phyloP scores from a whole-genome alignment of 1,140 invertebrate species.

The Halictus rubicundus region DNA sequence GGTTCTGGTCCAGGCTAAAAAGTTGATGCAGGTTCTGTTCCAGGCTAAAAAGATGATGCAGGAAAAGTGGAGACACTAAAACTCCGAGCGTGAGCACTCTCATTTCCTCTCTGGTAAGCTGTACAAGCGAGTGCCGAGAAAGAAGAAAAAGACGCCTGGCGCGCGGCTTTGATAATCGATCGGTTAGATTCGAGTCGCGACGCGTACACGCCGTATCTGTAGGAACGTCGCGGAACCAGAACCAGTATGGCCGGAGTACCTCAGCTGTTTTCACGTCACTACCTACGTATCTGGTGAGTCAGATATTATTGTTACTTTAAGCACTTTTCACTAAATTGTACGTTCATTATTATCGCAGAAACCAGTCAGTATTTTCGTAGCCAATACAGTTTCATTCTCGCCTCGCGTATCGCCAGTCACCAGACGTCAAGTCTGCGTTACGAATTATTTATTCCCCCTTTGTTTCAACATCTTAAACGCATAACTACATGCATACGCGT shows the following conservation, averaged over 20 bases:
- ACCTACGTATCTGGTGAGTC: slow-evolving; percentile 73
- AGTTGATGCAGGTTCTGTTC: too few species aligned
- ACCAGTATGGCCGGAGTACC: slow-evolving; percentile 74
- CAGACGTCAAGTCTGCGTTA: not conserved
- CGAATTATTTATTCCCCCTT: slow-evolving; percentile 16
- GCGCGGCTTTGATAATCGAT: slow-evolving; percentile 56
- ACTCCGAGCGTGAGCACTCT: too few species aligned
- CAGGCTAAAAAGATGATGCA: too few species aligned
- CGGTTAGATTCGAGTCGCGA: slow-evolving; percentile 40
- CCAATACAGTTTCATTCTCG: not conserved
- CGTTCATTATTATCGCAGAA: slow-evolving; percentile 8
- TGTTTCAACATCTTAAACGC: not conserved
- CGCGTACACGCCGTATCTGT: slow-evolving; percentile 38
- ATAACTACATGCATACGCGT: not conserved
- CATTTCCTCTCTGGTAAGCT: too few species aligned
- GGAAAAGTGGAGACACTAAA: too few species aligned
- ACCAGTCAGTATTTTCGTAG: not conserved
- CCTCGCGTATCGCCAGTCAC: not conserved
- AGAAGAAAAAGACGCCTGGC: slow-evolving; percentile 33
- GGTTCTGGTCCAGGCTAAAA: too few species aligned
- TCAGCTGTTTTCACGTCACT: slow-evolving; percentile 76
- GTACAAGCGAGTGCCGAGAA: slow-evolving; percentile 29
- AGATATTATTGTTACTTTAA: slow-evolving; percentile 32
- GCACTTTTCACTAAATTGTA: not conserved
- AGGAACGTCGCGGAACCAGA: slow-evolving; percentile 62